Percentiles rank a stretch among this genome's conserved stretches.
Conservation (phyloP, 2,113 vertebrate genomes). For the Guaruba guarouba region DNA sequence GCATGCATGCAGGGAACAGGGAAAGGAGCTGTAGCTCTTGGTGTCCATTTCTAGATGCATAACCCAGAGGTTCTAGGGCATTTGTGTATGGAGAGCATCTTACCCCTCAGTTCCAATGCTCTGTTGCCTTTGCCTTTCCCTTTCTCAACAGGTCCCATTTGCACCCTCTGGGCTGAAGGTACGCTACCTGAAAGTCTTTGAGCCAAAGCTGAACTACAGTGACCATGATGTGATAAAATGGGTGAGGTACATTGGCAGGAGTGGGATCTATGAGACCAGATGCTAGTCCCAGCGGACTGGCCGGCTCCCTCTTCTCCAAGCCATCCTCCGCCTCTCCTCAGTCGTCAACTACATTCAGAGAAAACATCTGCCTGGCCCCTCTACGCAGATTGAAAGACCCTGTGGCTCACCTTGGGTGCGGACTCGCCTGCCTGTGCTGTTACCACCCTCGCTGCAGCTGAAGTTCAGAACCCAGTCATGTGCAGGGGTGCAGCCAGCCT, state of each 20-base stretch:
- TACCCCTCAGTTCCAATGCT: not conserved
- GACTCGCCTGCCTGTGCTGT: slow-evolving; percentile 26
- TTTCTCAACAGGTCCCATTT: slow-evolving; percentile 87
- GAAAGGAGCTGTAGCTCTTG: not conserved
- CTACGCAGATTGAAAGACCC: slow-evolving; percentile 22
- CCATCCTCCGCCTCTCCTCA: slow-evolving; percentile 51
- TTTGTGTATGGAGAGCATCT: not conserved
- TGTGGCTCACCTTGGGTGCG: slow-evolving; percentile 27
- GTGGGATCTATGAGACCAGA: slow-evolving; percentile 98
- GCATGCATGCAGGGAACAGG: not conserved
- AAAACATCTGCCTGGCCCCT: slow-evolving; percentile 59
- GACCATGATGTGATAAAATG: slow-evolving; percentile 99
- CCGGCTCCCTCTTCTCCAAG: slow-evolving; percentile 35
- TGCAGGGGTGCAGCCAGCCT: not conserved
- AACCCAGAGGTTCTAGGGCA: not conserved
- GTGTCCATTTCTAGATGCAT: accelerated
- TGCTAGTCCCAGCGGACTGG: slow-evolving; percentile 80
- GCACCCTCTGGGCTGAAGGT: slow-evolving; percentile 98
- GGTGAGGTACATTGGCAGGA: slow-evolving; percentile 98
- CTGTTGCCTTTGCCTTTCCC: not conserved
- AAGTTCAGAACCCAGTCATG: not conserved
- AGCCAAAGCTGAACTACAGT: slow-evolving; percentile 99
- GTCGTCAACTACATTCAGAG: slow-evolving; percentile 59
- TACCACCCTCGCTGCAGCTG: slow-evolving; percentile 6
- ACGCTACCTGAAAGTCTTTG: slow-evolving; percentile 99